These are phyloP conservation scores for Budorcas taxicolor DNA, from an alignment of 2,113 vertebrate species.

Conservation along the genomic window DNA sequence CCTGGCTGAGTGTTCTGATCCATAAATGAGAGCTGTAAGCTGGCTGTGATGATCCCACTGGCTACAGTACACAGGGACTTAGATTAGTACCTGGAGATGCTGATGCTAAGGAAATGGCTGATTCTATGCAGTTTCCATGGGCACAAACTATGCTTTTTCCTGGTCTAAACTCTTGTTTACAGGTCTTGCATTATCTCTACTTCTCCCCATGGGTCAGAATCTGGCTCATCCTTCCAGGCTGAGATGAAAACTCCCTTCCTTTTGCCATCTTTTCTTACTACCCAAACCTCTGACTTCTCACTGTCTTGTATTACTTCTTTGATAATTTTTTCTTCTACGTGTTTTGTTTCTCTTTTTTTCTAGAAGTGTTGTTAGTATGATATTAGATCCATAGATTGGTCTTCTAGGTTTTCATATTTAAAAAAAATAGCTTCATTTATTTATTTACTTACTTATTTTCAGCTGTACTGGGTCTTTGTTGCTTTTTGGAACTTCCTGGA, in stretches of 20 bases:
- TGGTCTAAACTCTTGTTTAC: not conserved
- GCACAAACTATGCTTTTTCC: not conserved
- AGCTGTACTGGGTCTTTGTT: not conserved
- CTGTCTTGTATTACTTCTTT: no score
- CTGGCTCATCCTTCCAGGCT: not conserved
- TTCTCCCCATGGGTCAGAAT: not conserved
- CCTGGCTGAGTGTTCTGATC: not conserved
- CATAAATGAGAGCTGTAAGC: not conserved
- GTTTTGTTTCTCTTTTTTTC: not conserved
- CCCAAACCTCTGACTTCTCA: not conserved
- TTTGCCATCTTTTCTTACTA: not conserved
- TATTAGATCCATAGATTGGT: not conserved
- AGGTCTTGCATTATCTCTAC: not conserved
- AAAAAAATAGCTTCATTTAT: not conserved
- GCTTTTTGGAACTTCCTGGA: not conserved
- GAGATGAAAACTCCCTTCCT: not conserved
- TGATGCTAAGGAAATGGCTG: not conserved
- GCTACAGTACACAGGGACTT: not conserved
- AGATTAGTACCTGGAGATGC: not conserved
- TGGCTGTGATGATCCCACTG: not conserved
- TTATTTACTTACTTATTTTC: not conserved
- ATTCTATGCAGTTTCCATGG: not conserved
- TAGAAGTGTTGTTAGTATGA: not conserved
- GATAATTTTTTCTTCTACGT: fast-evolving
- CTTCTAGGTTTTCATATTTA: not conserved